A percentile compares a stretch with the other conserved stretches of the same genome.
Evolutionary conservation across 2,797 vertebrate genomes (phyloP).

Genomic region (Cossypha dichroa): DNA sequence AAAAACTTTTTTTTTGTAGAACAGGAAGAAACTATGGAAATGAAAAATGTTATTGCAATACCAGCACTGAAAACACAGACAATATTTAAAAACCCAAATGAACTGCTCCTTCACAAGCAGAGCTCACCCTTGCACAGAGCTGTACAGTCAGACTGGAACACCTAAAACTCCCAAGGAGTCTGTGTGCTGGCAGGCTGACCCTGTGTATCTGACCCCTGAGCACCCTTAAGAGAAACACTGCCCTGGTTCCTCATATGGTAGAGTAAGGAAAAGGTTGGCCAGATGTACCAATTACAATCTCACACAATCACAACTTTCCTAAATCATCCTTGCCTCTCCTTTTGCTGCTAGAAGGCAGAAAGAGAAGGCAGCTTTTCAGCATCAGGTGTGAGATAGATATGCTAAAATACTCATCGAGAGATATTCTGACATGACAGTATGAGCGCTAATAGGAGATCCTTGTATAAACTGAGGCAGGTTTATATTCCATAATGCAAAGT

Average conservation of each 20-base stretch:
- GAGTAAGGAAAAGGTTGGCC: not conserved
- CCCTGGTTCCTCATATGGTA: not conserved
- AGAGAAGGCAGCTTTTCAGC: not conserved
- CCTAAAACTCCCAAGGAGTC: not conserved
- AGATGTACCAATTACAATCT: not conserved
- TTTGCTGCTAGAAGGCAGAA: not conserved
- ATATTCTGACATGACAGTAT: not conserved
- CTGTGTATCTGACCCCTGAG: not conserved
- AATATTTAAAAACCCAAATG: not conserved
- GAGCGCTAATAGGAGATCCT: not conserved
- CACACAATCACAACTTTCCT: not conserved
- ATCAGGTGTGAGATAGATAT: not conserved
- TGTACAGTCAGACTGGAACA: not conserved
- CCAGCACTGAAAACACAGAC: not conserved
- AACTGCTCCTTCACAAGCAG: not conserved
- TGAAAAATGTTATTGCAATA: not conserved
- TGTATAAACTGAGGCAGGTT: not conserved
- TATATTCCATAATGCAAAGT: not conserved
- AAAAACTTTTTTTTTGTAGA: not conserved
- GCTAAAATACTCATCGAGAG: not conserved
- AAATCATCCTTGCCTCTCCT: not conserved
- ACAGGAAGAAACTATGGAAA: not conserved
- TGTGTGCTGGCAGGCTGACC: not conserved
- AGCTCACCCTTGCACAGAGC: not conserved
- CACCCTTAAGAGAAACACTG: not conserved